A percentile compares a stretch with the other conserved stretches of the same genome.
These are phyloP conservation scores for Drosophila siamana DNA, from an alignment of 2,888 invertebrate genomes.

Conservation along the genomic window DNA sequence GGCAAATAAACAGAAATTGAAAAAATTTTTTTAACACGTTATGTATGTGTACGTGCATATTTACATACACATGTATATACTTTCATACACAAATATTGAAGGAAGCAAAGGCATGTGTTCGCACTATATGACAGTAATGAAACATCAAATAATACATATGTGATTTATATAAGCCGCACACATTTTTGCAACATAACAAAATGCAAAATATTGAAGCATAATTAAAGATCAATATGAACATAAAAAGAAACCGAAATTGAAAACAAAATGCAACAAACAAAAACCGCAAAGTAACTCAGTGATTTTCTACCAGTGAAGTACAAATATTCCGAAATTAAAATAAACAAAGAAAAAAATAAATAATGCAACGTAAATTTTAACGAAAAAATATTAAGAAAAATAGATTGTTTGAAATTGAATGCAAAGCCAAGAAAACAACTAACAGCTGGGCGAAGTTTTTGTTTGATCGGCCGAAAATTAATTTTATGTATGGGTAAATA, in stretches of 20 bases:
- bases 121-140: constrained; percentile 20
- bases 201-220: constrained; percentile 28
- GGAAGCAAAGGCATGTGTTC: constrained; percentile 13
- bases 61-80: constrained; percentile 43
- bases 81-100: constrained; percentile 25
- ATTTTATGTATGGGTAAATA: constrained; percentile 10
- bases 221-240: constrained; percentile 20
- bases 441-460: constrained; percentile 40
- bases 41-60: constrained; percentile 48
- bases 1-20: constrained; percentile 61
- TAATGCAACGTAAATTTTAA: constrained; percentile 33
- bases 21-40: constrained; percentile 47
- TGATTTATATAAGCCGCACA: constrained; percentile 48
- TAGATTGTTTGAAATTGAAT: constrained; percentile 32
- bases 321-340: constrained; percentile 83
- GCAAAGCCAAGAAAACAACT: constrained; percentile 22
- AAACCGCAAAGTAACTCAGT: constrained; percentile 84
- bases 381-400: constrained; percentile 23
- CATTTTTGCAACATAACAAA: constrained; percentile 49
- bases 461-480: constrained; percentile 33
- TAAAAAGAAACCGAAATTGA: constrained; percentile 23
- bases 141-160: constrained; percentile 33
- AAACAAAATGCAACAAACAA: constrained; percentile 46
- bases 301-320: constrained; percentile 86
- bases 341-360: constrained; percentile 33